phyloP scores from a whole-genome alignment of 1,140 invertebrate species.

The Diabrotica virgifera region DNA sequence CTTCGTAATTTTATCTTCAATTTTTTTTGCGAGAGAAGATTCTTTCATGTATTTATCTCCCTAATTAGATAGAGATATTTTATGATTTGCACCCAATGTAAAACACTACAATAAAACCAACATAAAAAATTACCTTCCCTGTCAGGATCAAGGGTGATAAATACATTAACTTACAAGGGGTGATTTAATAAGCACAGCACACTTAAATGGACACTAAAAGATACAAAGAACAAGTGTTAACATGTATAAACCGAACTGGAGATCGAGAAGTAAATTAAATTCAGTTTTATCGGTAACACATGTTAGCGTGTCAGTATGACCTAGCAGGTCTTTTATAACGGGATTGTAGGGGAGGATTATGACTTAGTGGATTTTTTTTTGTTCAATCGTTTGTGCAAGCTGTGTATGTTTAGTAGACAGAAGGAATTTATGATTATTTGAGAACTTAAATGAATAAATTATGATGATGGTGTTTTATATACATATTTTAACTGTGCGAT shows the following conservation, averaged over 20 bases:
- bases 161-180: slow-evolving; percentile 9
- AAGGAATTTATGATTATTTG: not conserved
- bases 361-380: slow-evolving; percentile 27
- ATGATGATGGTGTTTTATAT: too few species aligned
- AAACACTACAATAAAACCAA: too few species aligned
- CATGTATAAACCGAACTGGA: slow-evolving; percentile 6
- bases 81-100: too few species aligned
- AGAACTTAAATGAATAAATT: too few species aligned
- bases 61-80: too few species aligned
- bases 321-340: slow-evolving; percentile 26
- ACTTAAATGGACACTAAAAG: slow-evolving; percentile 20
- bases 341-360: slow-evolving; percentile 30
- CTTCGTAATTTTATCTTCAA: too few species aligned
- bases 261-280: slow-evolving; percentile 28
- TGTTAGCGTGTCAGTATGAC: slow-evolving; percentile 39
- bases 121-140: not conserved
- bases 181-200: slow-evolving; percentile 18
- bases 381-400: slow-evolving; percentile 21
- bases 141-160: slow-evolving; percentile 4
- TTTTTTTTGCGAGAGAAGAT: too few species aligned
- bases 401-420: not conserved
- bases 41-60: too few species aligned
- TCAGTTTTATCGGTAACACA: slow-evolving; percentile 36
- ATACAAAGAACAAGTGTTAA: slow-evolving; percentile 21
- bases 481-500: too few species aligned